Evolutionary conservation across 2,797 vertebrate genomes (phyloP), one percentile per base, ranked within the genome.

Genomic region (Alectoris magna): DNA sequence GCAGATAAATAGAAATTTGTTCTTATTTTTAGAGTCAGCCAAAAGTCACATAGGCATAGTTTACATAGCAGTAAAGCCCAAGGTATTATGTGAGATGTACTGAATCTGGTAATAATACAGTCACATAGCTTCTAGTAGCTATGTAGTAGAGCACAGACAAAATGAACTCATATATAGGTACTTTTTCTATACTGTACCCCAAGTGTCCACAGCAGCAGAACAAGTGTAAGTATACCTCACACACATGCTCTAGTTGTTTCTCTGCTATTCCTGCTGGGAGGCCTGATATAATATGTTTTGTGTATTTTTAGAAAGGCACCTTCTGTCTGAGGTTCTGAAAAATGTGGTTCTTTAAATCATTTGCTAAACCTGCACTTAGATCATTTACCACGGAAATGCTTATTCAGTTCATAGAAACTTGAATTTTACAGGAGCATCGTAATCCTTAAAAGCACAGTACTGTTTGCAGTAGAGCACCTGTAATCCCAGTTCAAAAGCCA

Each of bases 1-100:
- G 41, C 13, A 64, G 27, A 46, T 10, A 82, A 53, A 11, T 16
- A 75, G 24, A 84, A 79, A 71, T 49, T n/a, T 41, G 6, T 84
- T 87, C 26, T 76, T 87, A 6, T 48, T 94, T 86, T 88, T 63
- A 60, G 66, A 66, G 36, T 56, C 46, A 75, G 17, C 4, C 21
- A 39, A 43, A 90, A 84, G 31, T 59, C 60, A 18, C 1, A 18
- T 31, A 77, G n/a, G 17, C 9, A 3, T 63, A 63, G 22, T 36
- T 56, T 39, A 8, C 26, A 36, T 48, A 43, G 70, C 74, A 60
- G 18, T 62, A 51, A 81, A 84, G 11, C 34, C 46, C 29, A 27
- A 58, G 36, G 60, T 87, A 43, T 21, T 6, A 63, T 27, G 31
- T 1, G 2, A 51, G 29, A 48, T n/a, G 9, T 34, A 55, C 38